A percentile compares a stretch with the other conserved stretches of the same genome.
Evolutionary conservation across 2,113 vertebrate genomes (phyloP).

Genomic region (Odocoileus virginianus): DNA sequence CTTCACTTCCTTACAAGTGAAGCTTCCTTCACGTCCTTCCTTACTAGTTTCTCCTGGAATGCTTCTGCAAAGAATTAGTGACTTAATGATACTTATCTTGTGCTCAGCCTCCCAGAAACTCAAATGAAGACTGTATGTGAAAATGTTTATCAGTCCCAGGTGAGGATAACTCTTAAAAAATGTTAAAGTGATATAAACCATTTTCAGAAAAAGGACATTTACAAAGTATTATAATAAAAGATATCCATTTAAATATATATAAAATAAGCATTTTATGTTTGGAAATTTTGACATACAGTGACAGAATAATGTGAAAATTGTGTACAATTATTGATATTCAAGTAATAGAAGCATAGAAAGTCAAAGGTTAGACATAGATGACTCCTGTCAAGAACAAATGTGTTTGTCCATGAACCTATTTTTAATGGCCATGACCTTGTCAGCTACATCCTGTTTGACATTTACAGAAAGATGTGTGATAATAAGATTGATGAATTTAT

Average conservation of each 20-base stretch:
- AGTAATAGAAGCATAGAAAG: not conserved
- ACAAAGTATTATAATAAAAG: not conserved
- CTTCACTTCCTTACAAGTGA: not conserved
- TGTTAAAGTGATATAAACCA: not conserved
- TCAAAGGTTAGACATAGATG: not conserved
- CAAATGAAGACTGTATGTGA: not conserved
- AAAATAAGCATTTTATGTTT: not conserved
- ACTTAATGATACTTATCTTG: not conserved
- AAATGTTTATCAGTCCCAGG: not conserved
- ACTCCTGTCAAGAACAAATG: not conserved
- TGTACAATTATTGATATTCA: not conserved
- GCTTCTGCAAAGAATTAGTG: not conserved
- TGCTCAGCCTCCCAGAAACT: not conserved
- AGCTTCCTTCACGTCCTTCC: not conserved
- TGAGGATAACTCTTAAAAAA: not conserved
- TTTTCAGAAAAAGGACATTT: not conserved
- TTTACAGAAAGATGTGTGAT: conserved; percentile 47
- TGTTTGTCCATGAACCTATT: not conserved
- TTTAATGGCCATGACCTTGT: conserved; percentile 28
- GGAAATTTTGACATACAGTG: not conserved
- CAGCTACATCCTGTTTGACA: conserved; percentile 40
- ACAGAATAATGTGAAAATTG: not conserved
- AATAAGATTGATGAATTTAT: conserved; percentile 55
- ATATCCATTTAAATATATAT: not conserved
- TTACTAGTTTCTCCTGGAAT: not conserved